phyloP scores from a whole-genome alignment of 2,113 vertebrate species.

The Fregata magnificens region DNA sequence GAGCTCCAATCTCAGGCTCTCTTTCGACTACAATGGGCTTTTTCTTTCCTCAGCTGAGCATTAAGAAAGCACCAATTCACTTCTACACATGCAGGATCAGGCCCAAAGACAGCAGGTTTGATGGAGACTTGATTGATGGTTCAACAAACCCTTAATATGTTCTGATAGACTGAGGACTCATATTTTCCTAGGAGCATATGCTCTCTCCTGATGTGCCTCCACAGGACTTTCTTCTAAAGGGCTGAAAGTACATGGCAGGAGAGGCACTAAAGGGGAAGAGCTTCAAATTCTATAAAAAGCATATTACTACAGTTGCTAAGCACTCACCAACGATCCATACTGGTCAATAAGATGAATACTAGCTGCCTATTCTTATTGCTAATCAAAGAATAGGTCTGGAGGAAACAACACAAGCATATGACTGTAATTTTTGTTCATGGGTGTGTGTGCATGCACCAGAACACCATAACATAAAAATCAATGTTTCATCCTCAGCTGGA shows the following conservation, averaged over 20 bases:
- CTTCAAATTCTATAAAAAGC: not conserved
- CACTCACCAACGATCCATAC: not conserved
- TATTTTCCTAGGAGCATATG: not conserved
- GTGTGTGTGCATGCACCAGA: not conserved
- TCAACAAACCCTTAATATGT: not conserved
- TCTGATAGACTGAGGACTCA: not conserved
- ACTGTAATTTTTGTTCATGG: not conserved
- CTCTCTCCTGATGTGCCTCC: not conserved
- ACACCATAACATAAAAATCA: not conserved
- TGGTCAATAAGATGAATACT: not conserved
- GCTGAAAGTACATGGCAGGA: not conserved
- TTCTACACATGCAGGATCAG: not conserved
- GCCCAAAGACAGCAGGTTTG: not conserved
- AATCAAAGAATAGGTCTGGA: not conserved
- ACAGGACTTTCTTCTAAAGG: not conserved
- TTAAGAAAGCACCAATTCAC: conserved; percentile 33
- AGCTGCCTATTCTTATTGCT: not conserved
- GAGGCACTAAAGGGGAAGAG: not conserved
- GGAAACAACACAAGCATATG: not conserved
- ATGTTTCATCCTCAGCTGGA: not conserved
- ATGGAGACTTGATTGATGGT: not conserved
- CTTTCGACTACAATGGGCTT: conserved; percentile 20
- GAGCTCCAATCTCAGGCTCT: not conserved
- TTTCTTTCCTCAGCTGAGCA: conserved; percentile 7
- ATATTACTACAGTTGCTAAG: not conserved